Percentiles rank a stretch among this genome's conserved stretches.
Evolutionary conservation across 35 echinoderm and acorn worm genomes (phyloP).

Genomic region (Heliocidaris tuberculata): DNA sequence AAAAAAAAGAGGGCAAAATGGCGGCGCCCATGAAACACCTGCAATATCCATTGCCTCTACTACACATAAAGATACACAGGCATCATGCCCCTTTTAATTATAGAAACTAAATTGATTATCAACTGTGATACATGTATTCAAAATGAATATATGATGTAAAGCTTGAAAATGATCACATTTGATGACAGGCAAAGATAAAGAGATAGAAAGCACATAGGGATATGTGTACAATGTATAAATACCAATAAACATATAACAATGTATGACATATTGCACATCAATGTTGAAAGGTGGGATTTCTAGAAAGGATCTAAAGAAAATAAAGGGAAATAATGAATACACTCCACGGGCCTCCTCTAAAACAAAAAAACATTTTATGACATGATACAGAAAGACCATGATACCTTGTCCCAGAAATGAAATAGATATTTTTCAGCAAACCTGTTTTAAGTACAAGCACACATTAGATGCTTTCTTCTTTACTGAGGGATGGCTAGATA

Average conservation of each 20-base stretch:
- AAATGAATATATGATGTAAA: neutral
- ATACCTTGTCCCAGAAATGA: neutral
- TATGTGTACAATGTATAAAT: neutral
- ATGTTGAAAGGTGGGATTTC: neutral
- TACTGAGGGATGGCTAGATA: neutral
- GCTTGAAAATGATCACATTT: neutral
- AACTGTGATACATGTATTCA: neutral
- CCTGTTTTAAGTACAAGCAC: neutral
- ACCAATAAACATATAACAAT: neutral
- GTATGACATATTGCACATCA: neutral
- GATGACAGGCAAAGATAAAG: neutral
- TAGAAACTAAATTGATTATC: neutral
- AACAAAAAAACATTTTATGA: neutral
- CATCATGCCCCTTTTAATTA: neutral
- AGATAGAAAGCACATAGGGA: neutral
- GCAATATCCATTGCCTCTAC: neutral
- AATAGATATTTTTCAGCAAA: neutral
- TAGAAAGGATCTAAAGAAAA: neutral
- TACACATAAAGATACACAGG: neutral
- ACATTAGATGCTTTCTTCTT: neutral
- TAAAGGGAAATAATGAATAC: neutral
- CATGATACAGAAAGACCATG: neutral
- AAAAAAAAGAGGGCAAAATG: neutral
- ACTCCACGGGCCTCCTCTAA: neutral
- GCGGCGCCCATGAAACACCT: constrained; percentile 3